Base-by-base conservation (phyloP, 1,140 invertebrate species). In the Drosophila varians region DNA sequence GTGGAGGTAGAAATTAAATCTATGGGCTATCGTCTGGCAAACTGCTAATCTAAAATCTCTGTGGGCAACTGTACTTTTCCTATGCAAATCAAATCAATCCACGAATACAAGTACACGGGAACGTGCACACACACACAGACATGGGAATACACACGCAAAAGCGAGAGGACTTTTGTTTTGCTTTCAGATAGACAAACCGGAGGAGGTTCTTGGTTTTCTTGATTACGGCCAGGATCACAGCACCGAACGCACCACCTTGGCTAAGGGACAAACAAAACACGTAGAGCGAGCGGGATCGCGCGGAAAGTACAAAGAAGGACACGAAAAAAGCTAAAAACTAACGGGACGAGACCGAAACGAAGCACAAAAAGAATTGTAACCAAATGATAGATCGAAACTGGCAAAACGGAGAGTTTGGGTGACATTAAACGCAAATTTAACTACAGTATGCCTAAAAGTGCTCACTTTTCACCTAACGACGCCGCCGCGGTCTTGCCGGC, bases 251-350 rank as follows among this genome's bases (percentile, higher is more conserved):
- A 42, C 16, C 36, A 5, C 36, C 14, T 12, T 16, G 36, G 36
- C 36, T 7, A 12, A 38, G 36, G 36, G 8, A 42, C 38, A 42
- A 19, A 74, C 64, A 28, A 48, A 54, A 40, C 11, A 54, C 46
- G 34, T 40, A 51, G 40, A 16, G 8, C 25, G 34, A 21, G 9
- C 14, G 23, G 6, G 28, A 52, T 49, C 68, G 43, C 75, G 52
- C 19, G 26, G 25, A 70, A 54, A 40, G 14, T 11, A 45, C 23
- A 14, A 12, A 57, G 42, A 65, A 74, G 47, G 55, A 77, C 73
- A 48, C 48, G 23, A 38, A 19, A 36, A 70, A 79, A 74, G 65
- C 74, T 42, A 43, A 58, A 71, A 61, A 28, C 25, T 31, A 68
- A 62, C 47, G 23, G 52, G 47, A 52, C 48, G 49, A 61, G 42